These are phyloP conservation scores for Phasianus colchicus DNA, from an alignment of 2,113 vertebrate species.

Conservation along the genomic window DNA sequence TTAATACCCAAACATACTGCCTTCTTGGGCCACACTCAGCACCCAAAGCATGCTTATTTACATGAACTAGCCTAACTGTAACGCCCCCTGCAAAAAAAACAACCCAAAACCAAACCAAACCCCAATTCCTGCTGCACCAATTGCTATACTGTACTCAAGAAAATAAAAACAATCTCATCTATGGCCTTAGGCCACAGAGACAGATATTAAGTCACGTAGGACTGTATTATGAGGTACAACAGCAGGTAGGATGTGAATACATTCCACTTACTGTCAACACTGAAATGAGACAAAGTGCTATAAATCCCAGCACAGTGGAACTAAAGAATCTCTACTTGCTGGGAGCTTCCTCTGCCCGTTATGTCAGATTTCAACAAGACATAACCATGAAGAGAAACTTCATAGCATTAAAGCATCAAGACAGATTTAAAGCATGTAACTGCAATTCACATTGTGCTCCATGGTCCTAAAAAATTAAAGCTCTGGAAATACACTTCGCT, in stretches of 20 bases:
- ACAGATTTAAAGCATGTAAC: not conserved
- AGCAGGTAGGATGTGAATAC: not conserved
- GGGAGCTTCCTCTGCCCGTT: not conserved
- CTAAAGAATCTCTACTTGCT: not conserved
- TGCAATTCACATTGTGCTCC: not conserved
- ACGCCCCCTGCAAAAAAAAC: not conserved
- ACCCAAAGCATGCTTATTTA: not conserved
- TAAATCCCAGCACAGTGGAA: not conserved
- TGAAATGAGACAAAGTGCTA: not conserved
- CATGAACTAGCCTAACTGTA: not conserved
- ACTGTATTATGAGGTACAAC: not conserved
- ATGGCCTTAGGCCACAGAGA: not conserved
- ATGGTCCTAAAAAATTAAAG: not conserved
- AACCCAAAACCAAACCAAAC: not conserved
- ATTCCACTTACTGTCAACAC: not conserved
- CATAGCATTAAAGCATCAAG: not conserved
- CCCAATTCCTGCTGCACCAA: not conserved
- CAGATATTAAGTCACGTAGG: not conserved
- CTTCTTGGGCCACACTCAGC: not conserved
- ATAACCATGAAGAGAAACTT: not conserved
- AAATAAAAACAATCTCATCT: not conserved
- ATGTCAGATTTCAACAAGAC: not conserved
- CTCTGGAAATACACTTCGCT: not conserved
- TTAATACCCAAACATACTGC: not conserved
- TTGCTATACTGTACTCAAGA: not conserved